Evolutionary conservation across 2,888 invertebrate species (phyloP), one percentile per base, ranked within the genome.

Genomic region (Dorcus hopei): DNA sequence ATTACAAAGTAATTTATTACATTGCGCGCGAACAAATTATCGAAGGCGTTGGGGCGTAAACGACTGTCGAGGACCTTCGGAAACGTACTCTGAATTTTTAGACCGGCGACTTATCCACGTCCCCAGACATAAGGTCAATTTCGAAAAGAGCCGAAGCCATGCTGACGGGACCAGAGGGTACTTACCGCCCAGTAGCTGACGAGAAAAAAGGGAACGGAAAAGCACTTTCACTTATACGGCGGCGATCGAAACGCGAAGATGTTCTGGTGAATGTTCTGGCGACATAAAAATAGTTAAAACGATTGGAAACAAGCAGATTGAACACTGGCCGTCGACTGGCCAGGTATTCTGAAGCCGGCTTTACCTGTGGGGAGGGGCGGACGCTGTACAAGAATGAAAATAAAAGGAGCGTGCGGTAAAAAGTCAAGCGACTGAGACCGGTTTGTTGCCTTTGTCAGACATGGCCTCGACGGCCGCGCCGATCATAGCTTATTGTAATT

Each of bases 401-500:
- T 66, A 66, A 66, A 66, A 66, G 64, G 62, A 64, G 54, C 65
- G 62, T 62, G 51, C 52, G 61, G 60, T 63, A 65, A 66, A 66
- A 66, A 66, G 66, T 66, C 65, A 65, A 63, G 61, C 63, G 62
- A 62, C 61, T 61, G 54, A 52, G 64, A 66, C 65, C 66, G 65
- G 65, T 63, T 62, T 61, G 65, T 61, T 60, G 61, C 64, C 64
- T 64, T 65, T 68, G 64, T 66, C 68, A 66, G 64, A 61, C 57
- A 38, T 67, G 68, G 70, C 70, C 61, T 72, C 52, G 62, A 61
- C 68, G 66, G 66, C 67, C 63, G 59, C 65, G 66, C 55, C 68
- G 68, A 70, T 69, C 70, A 69, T 70, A 65, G 66, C 68, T 71
- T 68, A 70, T 70, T 68, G 69, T 71, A 71, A 71, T 71, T 71